Percentiles rank a stretch among this genome's conserved stretches.
Evolutionary conservation across 1,140 invertebrate genomes (phyloP).

Genomic region (Aphis craccivora): DNA sequence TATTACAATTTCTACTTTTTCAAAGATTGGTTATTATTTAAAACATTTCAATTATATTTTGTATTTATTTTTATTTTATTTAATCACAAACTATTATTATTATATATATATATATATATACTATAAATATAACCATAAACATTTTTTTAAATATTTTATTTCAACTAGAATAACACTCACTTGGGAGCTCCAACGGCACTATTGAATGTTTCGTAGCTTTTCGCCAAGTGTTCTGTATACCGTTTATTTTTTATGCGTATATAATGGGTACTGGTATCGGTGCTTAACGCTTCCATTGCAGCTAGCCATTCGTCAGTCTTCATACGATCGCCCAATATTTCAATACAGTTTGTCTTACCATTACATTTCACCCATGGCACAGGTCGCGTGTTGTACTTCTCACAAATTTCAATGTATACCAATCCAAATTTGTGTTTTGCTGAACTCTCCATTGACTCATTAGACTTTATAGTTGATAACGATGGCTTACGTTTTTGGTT

Average conservation of each 20-base stretch:
- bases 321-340: constrained; percentile 67
- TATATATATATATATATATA: too few relatives aligned
- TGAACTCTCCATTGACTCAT: neutral
- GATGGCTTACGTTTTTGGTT: neutral
- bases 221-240: neutral
- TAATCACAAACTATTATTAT: too few relatives aligned
- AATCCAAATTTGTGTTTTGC: neutral
- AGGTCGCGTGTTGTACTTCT: neutral
- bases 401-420: neutral
- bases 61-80: neutral
- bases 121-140: neutral
- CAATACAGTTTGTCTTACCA: neutral
- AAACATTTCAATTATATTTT: too few relatives aligned
- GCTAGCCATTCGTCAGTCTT: constrained; percentile 76
- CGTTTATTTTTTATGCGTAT: constrained; percentile 67
- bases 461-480: neutral
- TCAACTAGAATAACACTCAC: neutral
- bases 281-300: constrained; percentile 71
- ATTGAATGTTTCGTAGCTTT: neutral
- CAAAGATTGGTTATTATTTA: too few relatives aligned
- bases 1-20: too few relatives aligned
- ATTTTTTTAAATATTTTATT: neutral
- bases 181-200: neutral
- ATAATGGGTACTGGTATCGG: constrained; percentile 71
- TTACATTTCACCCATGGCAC: neutral